phyloP scores from a whole-genome alignment of 2,888 invertebrate species.

The Conops quadrifasciatus region DNA sequence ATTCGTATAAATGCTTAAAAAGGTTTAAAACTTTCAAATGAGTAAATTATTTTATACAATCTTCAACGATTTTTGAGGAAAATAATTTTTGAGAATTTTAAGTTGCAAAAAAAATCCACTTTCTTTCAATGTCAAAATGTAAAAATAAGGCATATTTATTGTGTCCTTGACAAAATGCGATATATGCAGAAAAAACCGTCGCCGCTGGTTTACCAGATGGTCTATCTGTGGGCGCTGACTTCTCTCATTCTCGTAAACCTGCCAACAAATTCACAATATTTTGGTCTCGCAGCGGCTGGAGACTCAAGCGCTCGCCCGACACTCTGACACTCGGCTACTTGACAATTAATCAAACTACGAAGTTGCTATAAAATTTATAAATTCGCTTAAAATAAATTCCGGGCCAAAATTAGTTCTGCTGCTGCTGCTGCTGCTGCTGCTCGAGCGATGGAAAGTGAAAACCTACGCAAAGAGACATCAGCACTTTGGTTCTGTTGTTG shows the following conservation, averaged over 20 bases:
- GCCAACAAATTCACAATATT: slow-evolving; percentile 3
- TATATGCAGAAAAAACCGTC: too few relatives aligned
- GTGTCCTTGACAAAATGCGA: too few relatives aligned
- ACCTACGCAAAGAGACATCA: slow-evolving; percentile 27
- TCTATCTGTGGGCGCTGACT: not conserved
- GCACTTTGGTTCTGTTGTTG: not conserved
- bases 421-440: not conserved
- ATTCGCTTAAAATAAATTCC: slow-evolving; percentile 16
- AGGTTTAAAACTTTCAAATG: too few relatives aligned
- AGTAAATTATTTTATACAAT: too few relatives aligned
- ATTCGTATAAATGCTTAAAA: too few relatives aligned
- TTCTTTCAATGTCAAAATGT: not conserved
- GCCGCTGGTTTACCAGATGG: too few relatives aligned
- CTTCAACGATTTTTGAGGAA: too few relatives aligned
- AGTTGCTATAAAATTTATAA: slow-evolving; percentile 22
- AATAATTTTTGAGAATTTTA: too few relatives aligned
- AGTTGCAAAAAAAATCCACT: not conserved
- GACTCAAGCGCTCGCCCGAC: too few relatives aligned
- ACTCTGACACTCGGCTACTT: slow-evolving; percentile 26
- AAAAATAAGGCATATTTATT: slow-evolving; percentile 5
- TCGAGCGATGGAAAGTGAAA: slow-evolving; percentile 11
- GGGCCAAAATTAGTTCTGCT: not conserved
- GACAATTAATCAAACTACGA: slow-evolving; percentile 31
- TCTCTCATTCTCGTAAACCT: not conserved
- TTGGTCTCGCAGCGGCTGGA: slow-evolving; percentile 7